Evolutionary conservation across 2,797 vertebrate species (phyloP), one percentile per base, ranked within the genome.

Genomic region (Peromyscus eremicus): DNA sequence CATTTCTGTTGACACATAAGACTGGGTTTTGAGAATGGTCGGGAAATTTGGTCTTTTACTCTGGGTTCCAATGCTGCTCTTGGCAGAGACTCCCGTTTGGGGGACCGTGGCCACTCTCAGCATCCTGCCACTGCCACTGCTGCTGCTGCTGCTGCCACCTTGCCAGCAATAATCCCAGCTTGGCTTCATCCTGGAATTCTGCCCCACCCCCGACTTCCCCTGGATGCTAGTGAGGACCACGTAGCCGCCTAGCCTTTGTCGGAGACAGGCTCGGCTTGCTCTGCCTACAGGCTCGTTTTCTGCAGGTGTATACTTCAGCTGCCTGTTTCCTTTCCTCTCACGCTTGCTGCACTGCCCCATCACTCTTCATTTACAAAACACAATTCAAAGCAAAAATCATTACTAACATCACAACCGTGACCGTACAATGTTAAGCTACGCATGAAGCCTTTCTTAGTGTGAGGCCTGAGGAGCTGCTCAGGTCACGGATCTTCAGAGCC

Each of bases 371-470:
- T 89, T 93, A 85, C 11, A 46, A 88, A 95, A 29, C 49, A 66
- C 4, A 93, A 11, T 76, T 95, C n/a, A 93, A 90, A 97, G 29
- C 23, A 40, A 89, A 83, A 75, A 40, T 37, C 37, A 57, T 70
- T 23, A 32, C 9, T 19, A 77, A 73, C 77, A 91, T 87, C 68
- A 34, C 29, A 37, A 43, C 23, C 16, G 40, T 79, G 62, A 79
- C 57, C 77, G 27, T 40, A 16, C 76, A 96, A 12, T 27, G 10
- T 64, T 70, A 87, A 76, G 66, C 25, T 60, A 91, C 91, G 55
- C 10, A 2, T 8, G 34, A 34, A 3, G 37, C 25, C 43, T 64
- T 87, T 77, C 32, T 79, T 14, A 64, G 23, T 6, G 34, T 83
- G 40, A 34, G 46, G 19, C 37, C 25, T 8, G 8, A 29, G 66